Base-by-base conservation (phyloP, 2,797 vertebrate species). In the Acestrorhynchus altus region DNA sequence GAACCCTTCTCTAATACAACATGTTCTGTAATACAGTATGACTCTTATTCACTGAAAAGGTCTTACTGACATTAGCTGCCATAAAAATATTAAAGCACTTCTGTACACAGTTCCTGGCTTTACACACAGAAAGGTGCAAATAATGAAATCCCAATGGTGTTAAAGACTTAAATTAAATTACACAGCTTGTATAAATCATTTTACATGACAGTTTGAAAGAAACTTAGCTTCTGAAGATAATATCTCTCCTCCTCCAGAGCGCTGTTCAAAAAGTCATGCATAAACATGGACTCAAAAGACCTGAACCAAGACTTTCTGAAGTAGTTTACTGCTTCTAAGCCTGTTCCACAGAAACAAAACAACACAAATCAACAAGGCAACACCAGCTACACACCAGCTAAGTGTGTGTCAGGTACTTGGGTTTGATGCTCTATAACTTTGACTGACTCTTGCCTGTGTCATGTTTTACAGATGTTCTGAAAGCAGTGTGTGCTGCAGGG, bases 381-480 rank as follows among this genome's bases (percentile, higher is more conserved):
- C 15, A 56, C 3, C 40, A 20, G 52, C n/a, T 35, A 35, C 31
- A 35, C n/a, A n/a, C n/a, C n/a, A n/a, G 2, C 39, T 6, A 4
- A 18, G 52, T 18, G 39, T 47, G 39, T 52, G n/a, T 7, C 64
- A 69, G 56, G 72, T 70, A 77, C 31, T 60, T 64, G 22, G 49
- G 46, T 75, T 81, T 74, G 52, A 47, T 31, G 12, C 60, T 65
- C 56, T 78, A 51, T 51, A 71, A 81, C 71, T 51, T 42, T 28
- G 28, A 59, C 67, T 64, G 8, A 44, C 59, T 74, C 26, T 81
- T 65, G 54, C 4, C 35, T 24, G 51, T 66, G 31, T 65, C 44
- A 28, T 73, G 49, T 74, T 79, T 66, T 77, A n/a, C 42, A 47
- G 35, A 54, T 26, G 63, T 51, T 74, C 42, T 71, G 40, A 73